Evolutionary conservation across 2,113 vertebrate species (phyloP).

Genomic region (Microtus pennsylvanicus): DNA sequence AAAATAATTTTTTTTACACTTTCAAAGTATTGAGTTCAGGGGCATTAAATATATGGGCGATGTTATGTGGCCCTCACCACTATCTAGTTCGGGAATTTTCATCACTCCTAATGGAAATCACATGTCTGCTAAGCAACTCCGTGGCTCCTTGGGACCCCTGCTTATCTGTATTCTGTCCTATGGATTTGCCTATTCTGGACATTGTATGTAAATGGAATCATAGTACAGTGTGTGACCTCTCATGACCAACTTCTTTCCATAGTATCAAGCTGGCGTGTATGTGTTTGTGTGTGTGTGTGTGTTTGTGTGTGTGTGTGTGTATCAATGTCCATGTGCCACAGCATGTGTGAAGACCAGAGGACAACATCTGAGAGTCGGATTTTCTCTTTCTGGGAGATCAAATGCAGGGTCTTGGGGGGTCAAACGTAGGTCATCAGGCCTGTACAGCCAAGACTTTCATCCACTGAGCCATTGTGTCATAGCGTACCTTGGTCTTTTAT

Average conservation of each 20-base stretch:
- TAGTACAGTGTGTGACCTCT: neutral
- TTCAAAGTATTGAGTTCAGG: neutral
- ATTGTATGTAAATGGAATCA: neutral
- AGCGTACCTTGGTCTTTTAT: neutral
- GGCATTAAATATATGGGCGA: neutral
- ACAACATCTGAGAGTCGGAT: too few species aligned
- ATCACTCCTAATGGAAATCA: neutral
- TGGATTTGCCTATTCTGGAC: neutral
- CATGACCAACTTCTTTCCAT: neutral
- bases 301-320: neutral
- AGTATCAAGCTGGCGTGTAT: neutral
- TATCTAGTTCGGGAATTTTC: neutral
- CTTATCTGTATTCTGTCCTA: neutral
- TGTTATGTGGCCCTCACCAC: too few species aligned
- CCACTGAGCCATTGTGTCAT: rapidly evolving
- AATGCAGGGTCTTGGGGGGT: neutral
- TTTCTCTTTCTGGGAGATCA: neutral
- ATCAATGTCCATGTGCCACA: neutral
- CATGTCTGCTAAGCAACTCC: neutral
- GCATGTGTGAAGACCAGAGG: neutral
- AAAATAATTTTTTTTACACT: too few species aligned
- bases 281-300: neutral
- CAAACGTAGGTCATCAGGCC: neutral
- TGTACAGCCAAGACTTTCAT: neutral
- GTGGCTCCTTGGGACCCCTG: neutral